phyloP scores from a whole-genome alignment of 2,888 invertebrate species.

The Drosophila acutilabella region DNA sequence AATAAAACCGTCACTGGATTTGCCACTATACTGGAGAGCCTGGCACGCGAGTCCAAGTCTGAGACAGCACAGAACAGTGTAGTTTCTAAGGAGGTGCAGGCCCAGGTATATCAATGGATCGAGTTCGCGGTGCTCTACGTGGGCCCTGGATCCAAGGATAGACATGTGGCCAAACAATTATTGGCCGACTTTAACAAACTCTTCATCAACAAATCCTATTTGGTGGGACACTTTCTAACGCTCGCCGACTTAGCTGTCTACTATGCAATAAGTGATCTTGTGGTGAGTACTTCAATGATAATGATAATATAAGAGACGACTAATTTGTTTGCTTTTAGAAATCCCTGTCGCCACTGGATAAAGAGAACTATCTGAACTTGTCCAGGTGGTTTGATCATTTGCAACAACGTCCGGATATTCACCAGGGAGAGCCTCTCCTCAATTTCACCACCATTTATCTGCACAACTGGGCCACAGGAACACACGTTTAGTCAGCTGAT shows the following conservation, averaged over 20 bases:
- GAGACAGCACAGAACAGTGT: slow-evolving; percentile 80
- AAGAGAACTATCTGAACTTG: slow-evolving; percentile 89
- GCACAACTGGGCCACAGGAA: slow-evolving; percentile 84
- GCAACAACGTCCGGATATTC: slow-evolving; percentile 89
- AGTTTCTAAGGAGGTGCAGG: slow-evolving; percentile 84
- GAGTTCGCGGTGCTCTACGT: slow-evolving; percentile 87
- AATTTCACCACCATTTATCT: slow-evolving; percentile 85
- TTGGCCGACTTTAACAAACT: slow-evolving; percentile 86
- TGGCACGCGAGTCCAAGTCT: slow-evolving; percentile 85
- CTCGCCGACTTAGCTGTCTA: slow-evolving; percentile 90
- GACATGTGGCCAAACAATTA: slow-evolving; percentile 77
- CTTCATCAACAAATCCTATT: slow-evolving; percentile 86
- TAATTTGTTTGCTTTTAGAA: slow-evolving; percentile 85
- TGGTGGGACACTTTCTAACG: slow-evolving; percentile 87
- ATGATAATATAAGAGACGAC: not conserved
- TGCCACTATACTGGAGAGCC: slow-evolving; percentile 86
- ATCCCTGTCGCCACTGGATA: slow-evolving; percentile 88
- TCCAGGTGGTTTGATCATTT: slow-evolving; percentile 92
- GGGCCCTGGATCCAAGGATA: slow-evolving; percentile 82
- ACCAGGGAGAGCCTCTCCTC: slow-evolving; percentile 83
- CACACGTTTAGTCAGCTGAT: slow-evolving; percentile 76
- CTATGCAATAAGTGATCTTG: slow-evolving; percentile 88
- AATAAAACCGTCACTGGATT: slow-evolving; percentile 86
- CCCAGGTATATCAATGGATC: slow-evolving; percentile 88
- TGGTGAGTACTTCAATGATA: slow-evolving; percentile 86